Base-by-base conservation (phyloP, 2,888 invertebrate species). In the Drosophila ezoana region DNA sequence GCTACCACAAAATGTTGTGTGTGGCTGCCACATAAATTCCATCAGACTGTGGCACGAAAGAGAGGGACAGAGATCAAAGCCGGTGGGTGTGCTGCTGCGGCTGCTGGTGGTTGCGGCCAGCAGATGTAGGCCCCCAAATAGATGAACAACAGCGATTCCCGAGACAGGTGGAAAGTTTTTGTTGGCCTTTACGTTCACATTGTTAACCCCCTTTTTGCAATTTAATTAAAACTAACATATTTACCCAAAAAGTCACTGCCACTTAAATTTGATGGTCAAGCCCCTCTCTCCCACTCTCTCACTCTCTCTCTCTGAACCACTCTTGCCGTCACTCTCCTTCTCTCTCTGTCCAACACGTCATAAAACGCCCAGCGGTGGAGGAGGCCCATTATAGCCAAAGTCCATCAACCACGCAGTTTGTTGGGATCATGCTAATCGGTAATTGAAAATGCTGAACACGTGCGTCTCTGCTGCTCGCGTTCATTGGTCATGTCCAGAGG, bases 391-490 rank as follows among this genome's bases (percentile, higher is more conserved):
- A 67, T 37, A 54, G 66, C 54, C 72, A 74, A 72, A 72, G 65
- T 62, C 68, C 65, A 66, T 49, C 52, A 53, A 48, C 60, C 52
- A 41, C 48, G 35, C 62, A 63, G 79, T 20, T 60, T 60, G 64
- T 54, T 73, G 56, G 45, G 48, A 72, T 76, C 72, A 76, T 67
- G 67, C 68, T 61, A 79, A 88, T 88, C 61, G 61, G 14, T 64
- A 79, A 83, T 88, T 86, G 67, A 72, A 68, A 71, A 88, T 86
- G 71, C 84, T n/a, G 67, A 66, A 65, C 85, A 88, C 89, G 89
- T 81, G 86, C 68, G 57, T 20, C 57, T 66, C 66, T 66, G 41
- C 45, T 79, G 76, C 58, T 72, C 81, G 72, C 69, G 63, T 69
- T 81, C 79, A 52, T 58, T 52, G 70, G 32, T 54, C 52, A 23